A percentile compares a stretch with the other conserved stretches of the same genome.
phyloP scores from a whole-genome alignment of 2,113 vertebrate genomes.

The Siniperca chuatsi region DNA sequence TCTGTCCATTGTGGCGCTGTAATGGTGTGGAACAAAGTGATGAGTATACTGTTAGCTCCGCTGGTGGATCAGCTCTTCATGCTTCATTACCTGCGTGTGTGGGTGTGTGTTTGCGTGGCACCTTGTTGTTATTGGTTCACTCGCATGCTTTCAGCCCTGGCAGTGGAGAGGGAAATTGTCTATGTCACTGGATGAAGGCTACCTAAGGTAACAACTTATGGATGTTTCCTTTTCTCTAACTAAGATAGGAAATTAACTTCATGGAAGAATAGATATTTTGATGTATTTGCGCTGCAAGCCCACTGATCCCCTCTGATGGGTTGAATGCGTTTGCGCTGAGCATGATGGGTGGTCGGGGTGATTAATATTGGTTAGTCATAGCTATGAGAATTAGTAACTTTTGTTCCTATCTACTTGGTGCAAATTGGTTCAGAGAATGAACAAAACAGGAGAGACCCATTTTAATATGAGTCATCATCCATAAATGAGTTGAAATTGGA shows the following conservation, averaged over 20 bases:
- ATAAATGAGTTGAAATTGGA: conserved; percentile 29
- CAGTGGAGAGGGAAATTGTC: conserved; percentile 47
- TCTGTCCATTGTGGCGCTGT: conserved; percentile 73
- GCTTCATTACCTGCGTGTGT: conserved; percentile 74
- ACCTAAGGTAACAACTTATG: conserved; percentile 55
- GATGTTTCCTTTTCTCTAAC: conserved; percentile 14
- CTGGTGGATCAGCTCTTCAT: conserved; percentile 66
- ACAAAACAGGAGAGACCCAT: conserved; percentile 12
- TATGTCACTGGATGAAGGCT: conserved; percentile 13
- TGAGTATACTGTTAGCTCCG: conserved; percentile 69
- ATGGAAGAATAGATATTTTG: conserved; percentile 5
- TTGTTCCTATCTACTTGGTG: conserved; percentile 26
- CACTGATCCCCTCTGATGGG: background rate
- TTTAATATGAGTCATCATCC: conserved; percentile 32
- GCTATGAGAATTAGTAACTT: conserved; percentile 33
- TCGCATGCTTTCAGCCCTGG: conserved; percentile 44
- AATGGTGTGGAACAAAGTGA: conserved; percentile 80
- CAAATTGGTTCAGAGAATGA: conserved; percentile 37
- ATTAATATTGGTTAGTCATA: conserved; percentile 41
- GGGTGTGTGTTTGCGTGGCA: conserved; percentile 16
- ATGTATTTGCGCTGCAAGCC: background rate
- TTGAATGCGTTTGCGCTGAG: conserved; percentile 15
- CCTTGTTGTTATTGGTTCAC: conserved; percentile 65
- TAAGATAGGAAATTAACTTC: conserved; percentile 14
- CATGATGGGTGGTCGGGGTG: background rate